Evolutionary conservation across 1,140 invertebrate genomes (phyloP), one percentile per base, ranked within the genome.

Genomic region (Solenopsis invicta): DNA sequence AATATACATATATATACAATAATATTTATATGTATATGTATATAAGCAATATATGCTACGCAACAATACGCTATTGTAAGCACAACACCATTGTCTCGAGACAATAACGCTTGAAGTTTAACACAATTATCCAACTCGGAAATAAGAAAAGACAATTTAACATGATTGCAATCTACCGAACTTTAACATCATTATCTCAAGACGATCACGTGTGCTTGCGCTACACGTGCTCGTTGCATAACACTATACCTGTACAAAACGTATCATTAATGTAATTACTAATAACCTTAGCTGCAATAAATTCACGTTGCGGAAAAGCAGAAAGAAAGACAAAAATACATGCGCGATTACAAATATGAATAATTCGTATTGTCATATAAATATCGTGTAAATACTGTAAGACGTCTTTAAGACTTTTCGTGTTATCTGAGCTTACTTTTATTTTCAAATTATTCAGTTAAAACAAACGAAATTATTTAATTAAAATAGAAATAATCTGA

Each of bases 131-230:
- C 56, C 41, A 48, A 75, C 54, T 74, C n/a, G 45, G 69, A 84
- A 74, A 61, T 59, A 84, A 84, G 80, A 75, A 82, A 75, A 56
- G 54, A 74, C 67, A 84, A 75, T 84, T 75, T 61, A 84, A 18
- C 41, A 75, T 50, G 69, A 84, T 75, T 84, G 13, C 12, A 61
- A 59, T 61, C 67, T 61, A 21, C 52, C 18, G n/a, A 84, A 84
- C 80, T 84, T 61, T n/a, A 61, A 37, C 56, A 54, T 84, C 45
- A 74, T 74, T 52, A 59, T 82, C 37, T 61, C 3, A 41, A 34
- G 69, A 62, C 29, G 34, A 74, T 84, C 54, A 24, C 9, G n/a
- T 37, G n/a, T 50, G 24, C 13, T 75, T 48, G 41, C 8, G 24
- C n/a, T 54, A 59, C 41, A 48, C 13, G n/a, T 67, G 34, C 10